A percentile compares a stretch with the other conserved stretches of the same genome.
Conservation (phyloP, 2,888 invertebrate genomes). For the Caenorhabditis auriculariae region DNA sequence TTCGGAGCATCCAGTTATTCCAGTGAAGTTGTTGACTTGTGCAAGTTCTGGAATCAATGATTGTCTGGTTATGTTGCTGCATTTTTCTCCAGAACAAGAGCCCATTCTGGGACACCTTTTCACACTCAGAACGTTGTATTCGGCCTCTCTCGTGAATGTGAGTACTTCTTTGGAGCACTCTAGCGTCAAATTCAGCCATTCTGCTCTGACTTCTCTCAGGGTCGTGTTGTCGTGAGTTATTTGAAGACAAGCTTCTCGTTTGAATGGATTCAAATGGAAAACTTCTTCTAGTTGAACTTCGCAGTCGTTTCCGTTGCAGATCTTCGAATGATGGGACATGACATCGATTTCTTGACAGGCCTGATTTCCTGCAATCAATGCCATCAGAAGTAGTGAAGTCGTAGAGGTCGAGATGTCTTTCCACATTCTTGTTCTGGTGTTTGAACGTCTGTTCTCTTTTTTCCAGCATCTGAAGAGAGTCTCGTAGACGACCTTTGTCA, state of each 20-base stretch:
- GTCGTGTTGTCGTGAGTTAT: not conserved
- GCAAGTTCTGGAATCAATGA: slow-evolving; percentile 1
- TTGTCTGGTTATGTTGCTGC: not conserved
- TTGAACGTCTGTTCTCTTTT: no score
- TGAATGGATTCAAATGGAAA: not conserved
- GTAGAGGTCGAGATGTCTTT: no score
- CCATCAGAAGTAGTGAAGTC: no score
- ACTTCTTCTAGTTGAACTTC: not conserved
- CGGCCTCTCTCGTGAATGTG: not conserved
- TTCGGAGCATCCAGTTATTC: slow-evolving; percentile 6
- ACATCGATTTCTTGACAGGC: no score
- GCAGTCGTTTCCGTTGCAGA: not conserved
- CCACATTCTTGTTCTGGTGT: no score
- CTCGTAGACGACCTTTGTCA: no score
- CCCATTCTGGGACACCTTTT: slow-evolving; percentile 9
- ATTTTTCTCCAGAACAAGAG: slow-evolving; percentile 3
- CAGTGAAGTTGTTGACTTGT: slow-evolving; percentile 1
- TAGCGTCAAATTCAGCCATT: not conserved
- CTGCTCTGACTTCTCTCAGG: slow-evolving; percentile 1
- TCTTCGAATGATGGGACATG: no score
- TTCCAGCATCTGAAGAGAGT: no score
- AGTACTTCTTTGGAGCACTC: slow-evolving; percentile 1
- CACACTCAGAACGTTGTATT: not conserved
- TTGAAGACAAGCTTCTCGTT: slow-evolving; percentile 1
- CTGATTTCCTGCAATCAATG: no score